phyloP scores from a whole-genome alignment of 2,113 vertebrate genomes.

The Sprattus sprattus region DNA sequence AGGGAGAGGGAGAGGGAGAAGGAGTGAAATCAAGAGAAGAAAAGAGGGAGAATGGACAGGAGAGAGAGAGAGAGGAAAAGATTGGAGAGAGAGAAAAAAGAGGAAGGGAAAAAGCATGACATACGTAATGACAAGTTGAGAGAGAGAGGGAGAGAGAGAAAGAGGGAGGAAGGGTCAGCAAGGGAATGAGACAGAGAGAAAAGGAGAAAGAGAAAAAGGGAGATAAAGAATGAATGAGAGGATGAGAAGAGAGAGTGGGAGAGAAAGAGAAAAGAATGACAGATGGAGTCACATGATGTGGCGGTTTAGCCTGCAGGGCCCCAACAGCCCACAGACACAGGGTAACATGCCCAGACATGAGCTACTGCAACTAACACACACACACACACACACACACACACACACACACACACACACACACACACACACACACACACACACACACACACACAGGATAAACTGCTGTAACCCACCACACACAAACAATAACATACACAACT shows the following conservation, averaged over 20 bases:
- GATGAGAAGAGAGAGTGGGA: background rate
- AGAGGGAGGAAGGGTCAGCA: background rate
- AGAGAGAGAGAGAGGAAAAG: background rate
- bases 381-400: background rate
- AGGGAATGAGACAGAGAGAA: background rate
- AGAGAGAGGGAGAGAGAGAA: background rate
- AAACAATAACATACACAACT: background rate
- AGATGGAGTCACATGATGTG: background rate
- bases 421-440: constrained; percentile 4
- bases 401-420: constrained; percentile 3
- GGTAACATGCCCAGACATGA: background rate
- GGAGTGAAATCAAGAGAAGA: no score
- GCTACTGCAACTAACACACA: background rate
- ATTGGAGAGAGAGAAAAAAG: background rate
- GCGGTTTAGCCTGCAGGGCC: background rate
- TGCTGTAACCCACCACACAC: background rate
- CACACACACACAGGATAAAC: background rate
- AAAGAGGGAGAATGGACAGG: background rate
- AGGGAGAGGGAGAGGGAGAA: background rate
- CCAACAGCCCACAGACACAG: background rate
- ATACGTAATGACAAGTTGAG: background rate
- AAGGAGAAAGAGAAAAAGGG: background rate
- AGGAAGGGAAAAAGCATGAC: background rate
- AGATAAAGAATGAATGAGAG: background rate
- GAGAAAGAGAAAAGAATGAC: background rate